Evolutionary conservation across 2,113 vertebrate species (phyloP).

Genomic region (Vulpes ferrilata): DNA sequence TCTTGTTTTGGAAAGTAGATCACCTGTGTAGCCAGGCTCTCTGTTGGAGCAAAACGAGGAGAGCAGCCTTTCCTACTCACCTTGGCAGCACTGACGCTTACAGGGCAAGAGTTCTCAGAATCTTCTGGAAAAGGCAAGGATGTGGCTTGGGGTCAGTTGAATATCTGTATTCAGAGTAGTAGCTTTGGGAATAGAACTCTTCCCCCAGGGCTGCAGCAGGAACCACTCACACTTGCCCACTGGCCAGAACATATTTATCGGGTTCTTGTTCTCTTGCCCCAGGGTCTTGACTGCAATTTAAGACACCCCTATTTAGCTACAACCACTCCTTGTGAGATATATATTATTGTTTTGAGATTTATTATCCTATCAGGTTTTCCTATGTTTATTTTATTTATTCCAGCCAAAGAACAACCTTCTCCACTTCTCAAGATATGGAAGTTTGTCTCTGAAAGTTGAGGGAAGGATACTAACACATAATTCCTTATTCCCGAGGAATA

Average conservation of each 20-base stretch:
- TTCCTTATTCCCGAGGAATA: conserved; percentile 30
- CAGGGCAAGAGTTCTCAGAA: conserved; percentile 36
- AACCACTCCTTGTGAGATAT: neutral
- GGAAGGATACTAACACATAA: neutral
- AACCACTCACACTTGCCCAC: neutral
- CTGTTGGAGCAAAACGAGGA: neutral
- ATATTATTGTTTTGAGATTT: conserved; percentile 27
- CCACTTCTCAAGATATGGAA: neutral
- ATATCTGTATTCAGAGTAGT: neutral
- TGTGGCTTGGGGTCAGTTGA: neutral
- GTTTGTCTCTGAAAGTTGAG: neutral
- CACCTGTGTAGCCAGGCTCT: neutral
- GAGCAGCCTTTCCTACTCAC: conserved; percentile 38
- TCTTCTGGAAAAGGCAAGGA: conserved; percentile 56
- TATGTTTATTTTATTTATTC: conserved; percentile 48
- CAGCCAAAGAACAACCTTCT: conserved; percentile 26
- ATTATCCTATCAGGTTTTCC: conserved; percentile 1
- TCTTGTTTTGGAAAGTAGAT: neutral
- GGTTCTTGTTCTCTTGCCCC: neutral
- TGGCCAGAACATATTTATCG: neutral
- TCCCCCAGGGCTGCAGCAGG: neutral
- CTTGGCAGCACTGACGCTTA: conserved; percentile 22
- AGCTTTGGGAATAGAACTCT: neutral
- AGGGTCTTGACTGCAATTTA: neutral
- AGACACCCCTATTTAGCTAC: neutral